A percentile compares a stretch with the other conserved stretches of the same genome.
Evolutionary conservation across 2,797 vertebrate genomes (phyloP).

Genomic region (Pristis pectinata): DNA sequence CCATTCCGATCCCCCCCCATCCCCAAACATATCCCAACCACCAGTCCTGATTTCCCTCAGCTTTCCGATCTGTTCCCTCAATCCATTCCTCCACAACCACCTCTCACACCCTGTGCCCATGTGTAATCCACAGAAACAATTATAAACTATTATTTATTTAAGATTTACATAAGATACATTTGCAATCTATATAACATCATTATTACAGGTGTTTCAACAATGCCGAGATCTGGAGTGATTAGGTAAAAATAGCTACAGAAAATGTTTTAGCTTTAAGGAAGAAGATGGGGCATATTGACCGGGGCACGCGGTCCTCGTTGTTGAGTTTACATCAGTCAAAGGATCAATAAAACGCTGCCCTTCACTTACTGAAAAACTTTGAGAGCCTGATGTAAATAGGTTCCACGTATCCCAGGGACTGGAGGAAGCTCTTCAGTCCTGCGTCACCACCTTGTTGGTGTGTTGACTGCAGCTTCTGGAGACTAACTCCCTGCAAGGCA

Average conservation of each 20-base stretch:
- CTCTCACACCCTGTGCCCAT: too few relatives aligned
- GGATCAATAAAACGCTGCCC: too few relatives aligned
- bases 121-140: background rate
- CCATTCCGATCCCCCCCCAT: too few relatives aligned
- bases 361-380: background rate
- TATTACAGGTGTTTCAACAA: background rate
- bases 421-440: background rate
- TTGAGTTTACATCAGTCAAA: background rate
- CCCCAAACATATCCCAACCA: too few relatives aligned
- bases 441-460: background rate
- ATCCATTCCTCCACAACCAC: too few relatives aligned
- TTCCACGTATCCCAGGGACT: background rate
- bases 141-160: background rate
- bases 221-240: background rate
- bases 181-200: background rate
- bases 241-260: background rate
- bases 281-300: background rate
- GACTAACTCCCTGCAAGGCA: slow-evolving; percentile 44
- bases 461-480: slow-evolving; percentile 5
- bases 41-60: too few relatives aligned
- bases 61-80: too few relatives aligned
- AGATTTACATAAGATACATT: too few relatives aligned
- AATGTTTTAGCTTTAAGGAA: background rate
- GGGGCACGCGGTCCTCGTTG: background rate
- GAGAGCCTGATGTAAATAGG: background rate